phyloP scores from a whole-genome alignment of 1,140 invertebrate genomes.

The Galleria mellonella region DNA sequence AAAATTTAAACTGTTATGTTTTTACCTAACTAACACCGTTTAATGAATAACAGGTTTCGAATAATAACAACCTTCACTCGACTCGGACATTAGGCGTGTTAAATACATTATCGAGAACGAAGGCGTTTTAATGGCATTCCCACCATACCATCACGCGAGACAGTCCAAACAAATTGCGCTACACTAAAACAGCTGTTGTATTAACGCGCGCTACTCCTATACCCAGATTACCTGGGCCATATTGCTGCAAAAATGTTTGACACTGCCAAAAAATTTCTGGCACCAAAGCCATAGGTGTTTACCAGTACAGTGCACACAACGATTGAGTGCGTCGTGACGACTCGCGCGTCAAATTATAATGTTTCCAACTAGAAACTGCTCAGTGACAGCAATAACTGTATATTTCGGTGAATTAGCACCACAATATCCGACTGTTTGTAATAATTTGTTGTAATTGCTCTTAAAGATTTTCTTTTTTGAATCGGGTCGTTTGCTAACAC shows the following conservation, averaged over 20 bases:
- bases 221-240: conserved; percentile 10
- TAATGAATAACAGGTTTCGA: background rate
- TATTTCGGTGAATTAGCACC: background rate
- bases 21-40: too few relatives aligned
- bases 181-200: conserved; percentile 1
- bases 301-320: conserved; percentile 15
- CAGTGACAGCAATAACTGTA: too few relatives aligned
- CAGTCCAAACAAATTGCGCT: background rate
- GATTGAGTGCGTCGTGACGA: background rate
- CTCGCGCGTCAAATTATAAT: background rate
- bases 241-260: background rate
- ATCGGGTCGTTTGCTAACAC: too few relatives aligned
- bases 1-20: too few relatives aligned
- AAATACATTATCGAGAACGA: too few relatives aligned
- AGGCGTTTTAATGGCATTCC: too few relatives aligned
- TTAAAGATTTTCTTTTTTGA: too few relatives aligned
- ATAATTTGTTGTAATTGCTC: too few relatives aligned
- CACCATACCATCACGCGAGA: background rate
- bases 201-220: background rate
- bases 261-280: conserved; percentile 34
- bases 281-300: conserved; percentile 24
- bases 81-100: too few relatives aligned
- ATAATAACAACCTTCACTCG: background rate
- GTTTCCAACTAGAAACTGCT: too few relatives aligned
- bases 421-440: too few relatives aligned